Conservation (phyloP, 2,113 vertebrate species). For the Oenanthe melanoleuca region DNA sequence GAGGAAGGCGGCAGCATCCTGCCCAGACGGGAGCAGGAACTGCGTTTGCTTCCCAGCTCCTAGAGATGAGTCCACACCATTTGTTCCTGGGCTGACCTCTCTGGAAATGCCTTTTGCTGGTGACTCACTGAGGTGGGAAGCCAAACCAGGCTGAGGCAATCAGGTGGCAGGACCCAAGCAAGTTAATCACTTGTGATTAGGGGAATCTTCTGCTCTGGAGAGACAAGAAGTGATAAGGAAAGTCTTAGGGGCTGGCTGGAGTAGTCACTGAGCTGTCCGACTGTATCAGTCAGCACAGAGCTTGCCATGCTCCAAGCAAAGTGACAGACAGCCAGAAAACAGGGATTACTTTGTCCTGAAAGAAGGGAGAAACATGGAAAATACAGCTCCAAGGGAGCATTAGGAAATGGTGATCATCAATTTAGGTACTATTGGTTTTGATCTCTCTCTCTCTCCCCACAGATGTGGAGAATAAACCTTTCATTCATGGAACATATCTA, state of each 20-base stretch:
- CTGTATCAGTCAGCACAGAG: neutral
- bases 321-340: neutral
- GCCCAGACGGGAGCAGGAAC: neutral
- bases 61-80: neutral
- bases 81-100: neutral
- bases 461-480: neutral
- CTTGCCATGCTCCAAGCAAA: neutral
- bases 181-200: neutral
- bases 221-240: neutral
- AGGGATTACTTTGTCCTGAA: neutral
- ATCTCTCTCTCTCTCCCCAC: neutral
- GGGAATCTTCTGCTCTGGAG: neutral
- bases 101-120: neutral
- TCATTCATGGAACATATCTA: neutral
- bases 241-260: neutral
- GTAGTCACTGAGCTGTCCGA: neutral
- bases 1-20: constrained; percentile 6
- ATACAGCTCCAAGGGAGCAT: neutral
- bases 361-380: neutral
- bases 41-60: neutral
- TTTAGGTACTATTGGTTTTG: neutral
- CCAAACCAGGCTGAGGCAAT: neutral
- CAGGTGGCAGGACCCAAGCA: neutral
- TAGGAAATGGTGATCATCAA: neutral
- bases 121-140: constrained; percentile 6